Conservation (phyloP, 2,797 vertebrate genomes). For the Alauda arvensis region DNA sequence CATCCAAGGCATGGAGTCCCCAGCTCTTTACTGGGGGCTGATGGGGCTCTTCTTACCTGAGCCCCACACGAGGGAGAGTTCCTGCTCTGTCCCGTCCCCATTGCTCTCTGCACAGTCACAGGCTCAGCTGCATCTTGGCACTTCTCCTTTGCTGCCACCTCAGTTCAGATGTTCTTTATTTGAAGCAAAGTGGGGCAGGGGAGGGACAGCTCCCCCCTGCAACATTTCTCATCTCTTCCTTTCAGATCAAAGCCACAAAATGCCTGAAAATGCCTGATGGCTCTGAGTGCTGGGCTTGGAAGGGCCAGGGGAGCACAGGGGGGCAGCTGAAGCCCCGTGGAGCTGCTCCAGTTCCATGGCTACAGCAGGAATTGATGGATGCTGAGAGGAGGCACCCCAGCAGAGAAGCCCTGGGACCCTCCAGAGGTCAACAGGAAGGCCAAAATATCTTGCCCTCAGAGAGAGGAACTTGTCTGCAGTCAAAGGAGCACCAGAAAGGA, state of each 20-base stretch:
- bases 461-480: neutral
- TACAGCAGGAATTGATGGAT: fast-evolving
- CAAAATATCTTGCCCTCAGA: neutral
- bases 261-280: neutral
- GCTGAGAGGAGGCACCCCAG: neutral
- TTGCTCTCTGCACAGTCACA: neutral
- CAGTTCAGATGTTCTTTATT: neutral
- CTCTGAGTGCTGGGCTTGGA: neutral
- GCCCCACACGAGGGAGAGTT: fast-evolving
- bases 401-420: neutral
- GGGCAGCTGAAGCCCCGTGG: neutral
- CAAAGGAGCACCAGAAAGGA: neutral
- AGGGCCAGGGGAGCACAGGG: neutral
- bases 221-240: neutral
- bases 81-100: neutral
- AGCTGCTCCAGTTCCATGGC: neutral
- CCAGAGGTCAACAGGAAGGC: neutral
- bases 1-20: neutral
- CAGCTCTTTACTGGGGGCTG: neutral
- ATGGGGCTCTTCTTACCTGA: neutral
- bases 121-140: neutral
- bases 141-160: neutral
- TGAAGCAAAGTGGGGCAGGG: neutral
- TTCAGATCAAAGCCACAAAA: neutral
- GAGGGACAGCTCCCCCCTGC: neutral